Evolutionary conservation across 2,797 vertebrate genomes (phyloP).

Genomic region (Cheirogaleus major): DNA sequence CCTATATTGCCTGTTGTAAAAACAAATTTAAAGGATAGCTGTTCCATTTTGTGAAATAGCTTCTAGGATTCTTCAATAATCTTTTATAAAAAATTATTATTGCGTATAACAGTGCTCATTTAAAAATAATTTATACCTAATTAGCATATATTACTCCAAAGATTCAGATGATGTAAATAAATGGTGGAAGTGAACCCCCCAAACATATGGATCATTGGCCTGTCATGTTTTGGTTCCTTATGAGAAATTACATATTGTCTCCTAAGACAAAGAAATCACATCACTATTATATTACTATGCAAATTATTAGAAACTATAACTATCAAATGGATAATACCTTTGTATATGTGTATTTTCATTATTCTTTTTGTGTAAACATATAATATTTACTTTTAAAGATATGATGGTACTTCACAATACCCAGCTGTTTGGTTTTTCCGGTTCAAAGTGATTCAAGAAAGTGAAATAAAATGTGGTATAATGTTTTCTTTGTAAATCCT

Average conservation of each 20-base stretch:
- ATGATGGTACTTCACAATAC: neutral
- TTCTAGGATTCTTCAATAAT: constrained; percentile 32
- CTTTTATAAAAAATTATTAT: constrained; percentile 39
- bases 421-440: neutral
- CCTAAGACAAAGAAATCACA: neutral
- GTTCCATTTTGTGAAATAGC: neutral
- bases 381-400: neutral
- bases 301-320: neutral
- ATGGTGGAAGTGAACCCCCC: neutral
- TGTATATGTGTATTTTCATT: neutral
- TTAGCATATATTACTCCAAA: neutral
- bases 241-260: neutral
- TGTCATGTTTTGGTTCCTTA: constrained; percentile 31
- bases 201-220: neutral
- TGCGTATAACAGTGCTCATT: constrained; percentile 39
- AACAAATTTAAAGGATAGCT: neutral
- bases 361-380: neutral
- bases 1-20: neutral
- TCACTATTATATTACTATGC: neutral
- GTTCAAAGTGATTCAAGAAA: neutral
- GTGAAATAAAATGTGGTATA: neutral
- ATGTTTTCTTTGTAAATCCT: neutral
- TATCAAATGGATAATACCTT: neutral
- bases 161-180: constrained; percentile 36
- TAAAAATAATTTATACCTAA: constrained; percentile 47